These are phyloP conservation scores for Cataglyphis cursor DNA, from an alignment of 2,888 invertebrate genomes.

Conservation along the genomic window DNA sequence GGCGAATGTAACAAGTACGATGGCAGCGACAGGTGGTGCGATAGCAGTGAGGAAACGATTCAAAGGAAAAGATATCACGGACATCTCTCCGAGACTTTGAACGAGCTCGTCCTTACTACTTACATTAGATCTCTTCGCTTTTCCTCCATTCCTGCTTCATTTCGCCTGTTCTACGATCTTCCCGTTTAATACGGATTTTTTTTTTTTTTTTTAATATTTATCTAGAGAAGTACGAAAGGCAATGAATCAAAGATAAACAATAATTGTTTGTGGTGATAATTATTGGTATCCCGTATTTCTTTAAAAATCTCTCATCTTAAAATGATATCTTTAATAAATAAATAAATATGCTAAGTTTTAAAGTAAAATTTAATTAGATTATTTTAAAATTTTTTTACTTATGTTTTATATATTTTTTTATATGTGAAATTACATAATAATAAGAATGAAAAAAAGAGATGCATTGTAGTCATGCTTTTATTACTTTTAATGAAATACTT, in stretches of 20 bases:
- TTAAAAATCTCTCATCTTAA: not conserved
- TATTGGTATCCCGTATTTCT: not conserved
- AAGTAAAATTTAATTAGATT: not conserved
- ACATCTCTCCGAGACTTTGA: conserved; percentile 65
- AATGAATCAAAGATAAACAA: not conserved
- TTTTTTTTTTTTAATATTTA: conserved; percentile 12
- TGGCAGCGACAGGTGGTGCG: conserved; percentile 64
- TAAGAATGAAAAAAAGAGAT: not conserved
- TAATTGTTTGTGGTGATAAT: not conserved
- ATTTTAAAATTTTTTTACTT: not conserved
- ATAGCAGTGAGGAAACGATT: conserved; percentile 64
- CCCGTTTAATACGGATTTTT: conserved; percentile 47
- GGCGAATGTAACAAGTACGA: conserved; percentile 59
- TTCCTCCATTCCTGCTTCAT: conserved; percentile 12
- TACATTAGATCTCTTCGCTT: conserved; percentile 28
- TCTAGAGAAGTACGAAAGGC: not conserved
- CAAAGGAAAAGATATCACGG: conserved; percentile 64
- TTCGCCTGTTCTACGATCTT: conserved; percentile 7
- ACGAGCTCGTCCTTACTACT: conserved; percentile 56
- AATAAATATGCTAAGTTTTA: not conserved
- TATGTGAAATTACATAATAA: conserved; percentile 1
- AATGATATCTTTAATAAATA: not conserved
- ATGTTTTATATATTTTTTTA: not conserved
- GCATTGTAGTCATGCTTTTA: not conserved
- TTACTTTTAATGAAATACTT: not conserved